These are phyloP conservation scores for Drosophila kanapiae DNA, from an alignment of 1,140 invertebrate genomes.

Conservation along the genomic window DNA sequence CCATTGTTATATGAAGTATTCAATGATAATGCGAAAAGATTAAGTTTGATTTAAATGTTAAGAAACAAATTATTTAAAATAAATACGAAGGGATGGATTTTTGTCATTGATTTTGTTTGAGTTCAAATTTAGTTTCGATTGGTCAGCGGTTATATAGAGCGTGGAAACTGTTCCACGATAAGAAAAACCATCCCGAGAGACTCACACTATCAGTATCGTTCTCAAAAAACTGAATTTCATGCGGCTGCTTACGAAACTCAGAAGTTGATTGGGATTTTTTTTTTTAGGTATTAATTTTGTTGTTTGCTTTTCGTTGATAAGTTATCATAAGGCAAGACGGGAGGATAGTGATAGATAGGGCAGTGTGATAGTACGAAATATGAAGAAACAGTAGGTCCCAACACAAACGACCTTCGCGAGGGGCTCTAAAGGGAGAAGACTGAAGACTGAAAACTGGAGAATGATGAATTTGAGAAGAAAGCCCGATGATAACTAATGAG, in stretches of 20 bases:
- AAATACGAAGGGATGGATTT: neutral
- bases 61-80: neutral
- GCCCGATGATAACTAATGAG: conserved; percentile 15
- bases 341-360: conserved; percentile 26
- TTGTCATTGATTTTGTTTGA: neutral
- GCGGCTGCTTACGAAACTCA: conserved; percentile 32
- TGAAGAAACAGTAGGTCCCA: conserved; percentile 13
- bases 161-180: conserved; percentile 11
- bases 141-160: neutral
- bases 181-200: conserved; percentile 10
- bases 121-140: neutral
- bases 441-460: neutral
- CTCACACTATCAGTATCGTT: conserved; percentile 11
- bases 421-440: conserved; percentile 1
- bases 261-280: conserved; percentile 29
- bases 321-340: conserved; percentile 3
- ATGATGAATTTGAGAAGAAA: neutral
- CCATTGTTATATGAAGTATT: neutral
- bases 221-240: conserved; percentile 22
- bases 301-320: conserved; percentile 24
- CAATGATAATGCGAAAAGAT: neutral
- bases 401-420: conserved; percentile 19
- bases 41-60: neutral
- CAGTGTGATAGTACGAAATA: neutral
- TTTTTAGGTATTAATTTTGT: conserved; percentile 34